Percentiles rank a stretch among this genome's conserved stretches.
Evolutionary conservation across 2,797 vertebrate genomes (phyloP).

Genomic region (Rhincodon typus): DNA sequence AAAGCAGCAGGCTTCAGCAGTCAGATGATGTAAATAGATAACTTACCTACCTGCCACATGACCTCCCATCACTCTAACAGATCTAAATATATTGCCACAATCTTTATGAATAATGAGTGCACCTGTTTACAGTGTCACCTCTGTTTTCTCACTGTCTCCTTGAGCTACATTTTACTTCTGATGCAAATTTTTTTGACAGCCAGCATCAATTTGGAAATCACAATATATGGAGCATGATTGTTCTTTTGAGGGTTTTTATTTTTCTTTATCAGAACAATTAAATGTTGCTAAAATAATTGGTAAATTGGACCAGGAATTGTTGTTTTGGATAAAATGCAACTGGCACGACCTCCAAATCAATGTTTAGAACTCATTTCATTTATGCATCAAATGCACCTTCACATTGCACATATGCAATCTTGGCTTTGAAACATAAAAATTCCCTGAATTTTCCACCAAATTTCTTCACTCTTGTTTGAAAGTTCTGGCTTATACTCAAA

Average conservation of each 20-base stretch:
- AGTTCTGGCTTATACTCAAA: neutral
- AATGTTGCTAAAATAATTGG: conserved; percentile 61
- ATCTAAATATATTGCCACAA: conserved; percentile 91
- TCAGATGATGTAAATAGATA: conserved; percentile 83
- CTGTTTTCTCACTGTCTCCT: conserved; percentile 98
- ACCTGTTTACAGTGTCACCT: conserved; percentile 99
- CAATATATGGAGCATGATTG: conserved; percentile 86
- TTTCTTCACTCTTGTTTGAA: neutral
- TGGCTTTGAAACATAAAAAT: neutral
- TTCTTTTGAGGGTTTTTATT: conserved; percentile 58
- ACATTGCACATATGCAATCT: neutral
- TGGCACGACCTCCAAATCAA: neutral
- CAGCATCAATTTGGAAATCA: conserved; percentile 88
- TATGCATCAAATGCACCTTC: neutral
- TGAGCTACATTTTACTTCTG: conserved; percentile 90
- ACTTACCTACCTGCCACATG: conserved; percentile 83
- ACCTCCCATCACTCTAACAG: conserved; percentile 84
- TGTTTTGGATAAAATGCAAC: neutral
- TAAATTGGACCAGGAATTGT: neutral
- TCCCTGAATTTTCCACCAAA: neutral
- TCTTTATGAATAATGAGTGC: conserved; percentile 94
- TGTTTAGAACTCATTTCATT: neutral
- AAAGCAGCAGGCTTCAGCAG: conserved; percentile 74
- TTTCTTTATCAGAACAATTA: conserved; percentile 78
- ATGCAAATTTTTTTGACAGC: conserved; percentile 86